Evolutionary conservation across 2,888 invertebrate species (phyloP), one percentile per base, ranked within the genome.

Genomic region (Altica lythri): DNA sequence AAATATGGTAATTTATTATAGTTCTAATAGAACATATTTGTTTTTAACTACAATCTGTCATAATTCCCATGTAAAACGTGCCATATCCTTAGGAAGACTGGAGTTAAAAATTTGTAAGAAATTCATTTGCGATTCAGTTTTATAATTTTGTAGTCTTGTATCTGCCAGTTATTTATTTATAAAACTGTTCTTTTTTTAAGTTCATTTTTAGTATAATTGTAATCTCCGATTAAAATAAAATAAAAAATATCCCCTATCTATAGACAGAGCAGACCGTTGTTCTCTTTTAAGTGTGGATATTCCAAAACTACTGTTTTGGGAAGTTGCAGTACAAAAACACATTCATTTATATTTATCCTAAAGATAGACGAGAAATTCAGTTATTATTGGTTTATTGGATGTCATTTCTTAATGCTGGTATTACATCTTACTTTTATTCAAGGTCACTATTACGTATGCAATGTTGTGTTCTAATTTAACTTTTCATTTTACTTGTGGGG

Each of bases 201-300:
- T 70, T 64, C 65, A 65, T 67, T 55, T 53, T 44, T 68, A 68
- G 64, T 63, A 65, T 67, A 65, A 61, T n/a, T 65, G 64, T 64
- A 66, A 42, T 54, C 55, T 49, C 49, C 40, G 22, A 32, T 40
- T 19, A 40, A 40, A 37, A 46, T 8, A 14, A 46, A 46, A 16
- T 37, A 10, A 14, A 44, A 32, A 43, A 53, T 60, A 54, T 61
- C 53, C 60, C 72, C 72, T 70, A 70, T 60, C 70, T 68, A 73
- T 74, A 74, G 72, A 69, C 75, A 75, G 75, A 75, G 75, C 75
- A 75, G 69, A 72, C 3, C 63, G 72, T 72, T 74, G 73, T 70
- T 68, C 66, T 70, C 71, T 71, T 69, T 70, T 57, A 67, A 32
- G 19, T 69, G 66, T 68, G 68, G 63, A 60, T 66, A 65, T 62